phyloP scores from a whole-genome alignment of 2,113 vertebrate species.

The Peromyscus maniculatus region DNA sequence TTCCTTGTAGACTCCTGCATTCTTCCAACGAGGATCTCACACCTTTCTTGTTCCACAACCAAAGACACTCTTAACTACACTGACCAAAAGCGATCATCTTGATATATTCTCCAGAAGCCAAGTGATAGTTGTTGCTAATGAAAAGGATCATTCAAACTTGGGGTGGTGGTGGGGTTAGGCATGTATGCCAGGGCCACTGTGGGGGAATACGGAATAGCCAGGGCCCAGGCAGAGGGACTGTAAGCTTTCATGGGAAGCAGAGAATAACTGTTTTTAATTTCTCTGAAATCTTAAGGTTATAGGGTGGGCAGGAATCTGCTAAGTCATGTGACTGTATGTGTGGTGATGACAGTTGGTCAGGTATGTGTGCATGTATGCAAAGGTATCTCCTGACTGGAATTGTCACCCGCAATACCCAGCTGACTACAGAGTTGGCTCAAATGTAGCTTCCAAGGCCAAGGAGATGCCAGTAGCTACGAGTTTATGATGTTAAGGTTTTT shows the following conservation, averaged over 20 bases:
- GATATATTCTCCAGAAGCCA: not conserved
- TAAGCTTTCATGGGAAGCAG: not conserved
- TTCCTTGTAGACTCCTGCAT: not conserved
- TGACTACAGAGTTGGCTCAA: conserved; percentile 1
- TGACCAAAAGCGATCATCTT: not conserved
- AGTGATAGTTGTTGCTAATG: not conserved
- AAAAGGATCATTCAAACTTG: not conserved
- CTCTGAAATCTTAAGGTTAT: not conserved
- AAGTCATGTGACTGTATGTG: not conserved
- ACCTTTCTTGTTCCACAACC: not conserved
- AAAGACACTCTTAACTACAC: not conserved
- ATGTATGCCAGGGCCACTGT: not conserved
- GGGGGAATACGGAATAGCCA: not conserved
- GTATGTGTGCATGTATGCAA: not conserved
- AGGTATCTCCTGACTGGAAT: not conserved
- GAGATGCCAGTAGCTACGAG: not conserved
- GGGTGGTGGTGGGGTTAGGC: not conserved
- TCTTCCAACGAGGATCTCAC: not conserved
- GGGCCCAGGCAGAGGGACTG: not conserved
- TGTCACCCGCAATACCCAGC: not conserved
- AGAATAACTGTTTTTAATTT: not conserved
- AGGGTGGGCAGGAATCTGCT: not conserved
- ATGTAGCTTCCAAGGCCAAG: not conserved
- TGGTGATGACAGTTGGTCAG: not conserved
- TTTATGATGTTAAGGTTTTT: not conserved